Percentiles rank a stretch among this genome's conserved stretches.
Evolutionary conservation across 2,797 vertebrate species (phyloP).

Genomic region (Anguilla megastoma): DNA sequence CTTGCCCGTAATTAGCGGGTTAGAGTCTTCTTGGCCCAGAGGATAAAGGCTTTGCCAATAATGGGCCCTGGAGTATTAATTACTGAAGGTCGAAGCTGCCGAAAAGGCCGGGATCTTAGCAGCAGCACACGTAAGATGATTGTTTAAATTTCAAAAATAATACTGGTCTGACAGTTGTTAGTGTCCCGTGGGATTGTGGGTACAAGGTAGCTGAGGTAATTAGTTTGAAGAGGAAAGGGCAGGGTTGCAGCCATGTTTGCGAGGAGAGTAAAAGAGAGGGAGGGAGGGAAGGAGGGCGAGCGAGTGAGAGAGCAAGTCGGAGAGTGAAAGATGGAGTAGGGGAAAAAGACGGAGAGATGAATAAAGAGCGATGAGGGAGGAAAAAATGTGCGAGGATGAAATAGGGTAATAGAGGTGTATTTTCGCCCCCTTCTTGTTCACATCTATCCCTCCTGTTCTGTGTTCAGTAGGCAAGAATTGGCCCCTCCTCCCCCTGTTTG

Average conservation of each 20-base stretch:
- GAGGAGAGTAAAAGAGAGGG: constrained; percentile 55
- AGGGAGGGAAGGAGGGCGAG: constrained; percentile 31
- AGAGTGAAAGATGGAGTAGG: constrained; percentile 11
- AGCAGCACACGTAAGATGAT: constrained; percentile 78
- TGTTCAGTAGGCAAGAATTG: background rate
- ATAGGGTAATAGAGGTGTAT: background rate
- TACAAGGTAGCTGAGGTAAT: constrained; percentile 81
- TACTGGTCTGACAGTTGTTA: constrained; percentile 81
- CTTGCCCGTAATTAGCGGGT: constrained; percentile 81
- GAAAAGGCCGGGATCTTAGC: constrained; percentile 82
- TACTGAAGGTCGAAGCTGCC: constrained; percentile 82
- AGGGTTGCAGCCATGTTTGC: constrained; percentile 76
- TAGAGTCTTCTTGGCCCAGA: constrained; percentile 76
- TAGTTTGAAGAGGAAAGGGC: constrained; percentile 84
- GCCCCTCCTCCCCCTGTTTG: background rate
- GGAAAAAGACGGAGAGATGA: constrained; percentile 20
- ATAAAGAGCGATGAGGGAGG: background rate
- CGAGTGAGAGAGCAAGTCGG: background rate
- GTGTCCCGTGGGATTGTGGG: constrained; percentile 69
- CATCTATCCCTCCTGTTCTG: background rate
- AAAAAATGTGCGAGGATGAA: background rate
- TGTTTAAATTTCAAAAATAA: constrained; percentile 86
- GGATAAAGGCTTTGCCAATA: constrained; percentile 84
- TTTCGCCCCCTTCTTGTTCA: background rate
- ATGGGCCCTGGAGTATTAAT: constrained; percentile 83